Base-by-base conservation (phyloP, 2,797 vertebrate genomes). In the Pseudomugil gertrudae region DNA sequence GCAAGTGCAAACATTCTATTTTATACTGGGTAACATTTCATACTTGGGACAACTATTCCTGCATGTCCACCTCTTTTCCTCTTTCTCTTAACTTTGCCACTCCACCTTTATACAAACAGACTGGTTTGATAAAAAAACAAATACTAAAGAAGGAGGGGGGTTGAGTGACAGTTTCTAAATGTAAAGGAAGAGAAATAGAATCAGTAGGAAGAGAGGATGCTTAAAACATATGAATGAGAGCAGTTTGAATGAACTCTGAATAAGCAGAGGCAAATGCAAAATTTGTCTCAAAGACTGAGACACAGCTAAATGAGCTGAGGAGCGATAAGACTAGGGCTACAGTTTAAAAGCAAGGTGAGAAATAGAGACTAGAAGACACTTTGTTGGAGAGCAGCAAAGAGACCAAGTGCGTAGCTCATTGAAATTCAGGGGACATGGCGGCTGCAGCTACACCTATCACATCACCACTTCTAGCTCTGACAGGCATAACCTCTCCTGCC, bases 361-460 rank as follows among this genome's bases (percentile, higher is more conserved):
- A 27, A 63, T 59, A 43, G 48, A 84, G 69, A 74, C 53, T 24
- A 56, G 36, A 60, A 66, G 66, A 66, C 74, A 76, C 64, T 76
- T 65, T 78, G 84, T 80, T 83, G 78, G 79, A 85, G 74, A 80
- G 80, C 83, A 83, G 81, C 27, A 64, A 72, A 71, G 76, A 88
- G 84, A 84, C 64, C 54, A 77, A 84, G 83, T 74, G 83, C 68
- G 51, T 66, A 84, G 73, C 93, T 94, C 92, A 95, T 95, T 94
- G 91, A 93, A 84, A 95, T 95, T 90, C 93, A 93, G 90, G 88
- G 90, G 89, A 93, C 91, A 92, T 91, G 78, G 74, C 66, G 85
- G 89, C 91, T 95, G 94, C 94, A 94, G 94, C 93, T 94, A 94
- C 93, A 92, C 91, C 93, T 92, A 93, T 94, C 93, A 93, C 91